A percentile compares a stretch with the other conserved stretches of the same genome.
Conservation (phyloP, 2,888 invertebrate genomes). For the Netelia inedita region DNA sequence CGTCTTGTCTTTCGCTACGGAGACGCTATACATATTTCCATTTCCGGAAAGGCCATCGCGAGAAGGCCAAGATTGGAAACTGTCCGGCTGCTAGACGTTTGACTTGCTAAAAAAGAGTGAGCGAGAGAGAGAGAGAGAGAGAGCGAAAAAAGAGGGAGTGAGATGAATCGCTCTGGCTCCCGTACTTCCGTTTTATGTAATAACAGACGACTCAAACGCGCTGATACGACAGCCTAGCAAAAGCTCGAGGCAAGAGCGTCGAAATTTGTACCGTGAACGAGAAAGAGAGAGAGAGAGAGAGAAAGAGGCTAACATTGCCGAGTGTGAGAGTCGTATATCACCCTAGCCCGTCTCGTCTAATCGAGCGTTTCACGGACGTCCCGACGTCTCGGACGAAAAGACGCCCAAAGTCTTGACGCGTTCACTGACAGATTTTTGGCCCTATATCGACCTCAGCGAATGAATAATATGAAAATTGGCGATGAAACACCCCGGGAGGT, state of each 20-base stretch:
- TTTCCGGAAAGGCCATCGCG: constrained; percentile 66
- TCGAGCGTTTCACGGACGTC: constrained; percentile 70
- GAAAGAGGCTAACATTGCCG: constrained; percentile 18
- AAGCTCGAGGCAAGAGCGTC: constrained; percentile 10
- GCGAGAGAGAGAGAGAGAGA: constrained; percentile 17
- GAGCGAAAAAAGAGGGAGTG: background rate
- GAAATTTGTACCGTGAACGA: constrained; percentile 17
- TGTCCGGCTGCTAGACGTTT: constrained; percentile 5
- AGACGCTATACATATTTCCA: constrained; percentile 66
- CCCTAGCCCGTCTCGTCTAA: constrained; percentile 70
- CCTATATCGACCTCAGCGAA: constrained; percentile 33
- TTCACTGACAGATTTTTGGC: constrained; percentile 55
- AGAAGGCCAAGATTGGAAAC: constrained; percentile 37
- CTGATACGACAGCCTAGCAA: constrained; percentile 32
- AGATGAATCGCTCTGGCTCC: constrained; percentile 26
- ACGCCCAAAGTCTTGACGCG: background rate
- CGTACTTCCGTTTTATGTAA: constrained; percentile 67
- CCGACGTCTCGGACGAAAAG: constrained; percentile 43
- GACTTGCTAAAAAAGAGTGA: background rate
- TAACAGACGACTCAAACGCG: constrained; percentile 25
- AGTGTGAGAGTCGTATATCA: constrained; percentile 69
- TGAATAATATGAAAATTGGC: constrained; percentile 53
- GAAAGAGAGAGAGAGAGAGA: background rate
- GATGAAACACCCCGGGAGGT: constrained; percentile 32
- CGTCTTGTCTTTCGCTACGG: background rate